phyloP scores from a whole-genome alignment of 92 coral and sea anemone genomes.

The Epizoanthus fatuus region DNA sequence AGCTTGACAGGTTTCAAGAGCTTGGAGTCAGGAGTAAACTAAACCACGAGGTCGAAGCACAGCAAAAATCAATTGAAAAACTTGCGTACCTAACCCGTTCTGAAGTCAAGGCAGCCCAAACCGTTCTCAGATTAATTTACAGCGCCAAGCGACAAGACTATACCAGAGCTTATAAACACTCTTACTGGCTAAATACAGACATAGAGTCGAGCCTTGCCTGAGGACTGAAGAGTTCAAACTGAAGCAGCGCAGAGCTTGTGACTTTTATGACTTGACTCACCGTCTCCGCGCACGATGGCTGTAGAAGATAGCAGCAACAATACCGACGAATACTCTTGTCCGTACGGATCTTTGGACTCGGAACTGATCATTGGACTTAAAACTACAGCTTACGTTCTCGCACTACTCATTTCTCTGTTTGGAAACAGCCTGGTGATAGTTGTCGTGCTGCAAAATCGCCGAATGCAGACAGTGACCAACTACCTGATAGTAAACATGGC shows the following conservation, averaged over 20 bases:
- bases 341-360: background rate
- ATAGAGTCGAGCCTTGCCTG: too few species aligned
- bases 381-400: slow-evolving; percentile 63
- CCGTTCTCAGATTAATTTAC: too few species aligned
- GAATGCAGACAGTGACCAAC: slow-evolving; percentile 90
- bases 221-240: too few species aligned
- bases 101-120: too few species aligned
- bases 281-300: background rate
- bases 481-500: slow-evolving; percentile 93
- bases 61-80: background rate
- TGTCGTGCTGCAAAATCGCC: slow-evolving; percentile 76
- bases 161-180: too few species aligned
- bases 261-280: background rate
- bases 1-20: background rate
- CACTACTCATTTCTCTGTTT: slow-evolving; percentile 63
- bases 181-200: too few species aligned
- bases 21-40: background rate
- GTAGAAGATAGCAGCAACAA: background rate
- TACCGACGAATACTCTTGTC: background rate
- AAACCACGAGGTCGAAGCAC: too few species aligned
- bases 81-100: too few species aligned
- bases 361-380: slow-evolving; percentile 9
- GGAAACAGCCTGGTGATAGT: slow-evolving; percentile 83
- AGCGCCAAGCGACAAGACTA: too few species aligned
- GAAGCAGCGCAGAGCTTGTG: too few species aligned